phyloP scores from a whole-genome alignment of 1,140 invertebrate species.

The Lepidurus couesii region DNA sequence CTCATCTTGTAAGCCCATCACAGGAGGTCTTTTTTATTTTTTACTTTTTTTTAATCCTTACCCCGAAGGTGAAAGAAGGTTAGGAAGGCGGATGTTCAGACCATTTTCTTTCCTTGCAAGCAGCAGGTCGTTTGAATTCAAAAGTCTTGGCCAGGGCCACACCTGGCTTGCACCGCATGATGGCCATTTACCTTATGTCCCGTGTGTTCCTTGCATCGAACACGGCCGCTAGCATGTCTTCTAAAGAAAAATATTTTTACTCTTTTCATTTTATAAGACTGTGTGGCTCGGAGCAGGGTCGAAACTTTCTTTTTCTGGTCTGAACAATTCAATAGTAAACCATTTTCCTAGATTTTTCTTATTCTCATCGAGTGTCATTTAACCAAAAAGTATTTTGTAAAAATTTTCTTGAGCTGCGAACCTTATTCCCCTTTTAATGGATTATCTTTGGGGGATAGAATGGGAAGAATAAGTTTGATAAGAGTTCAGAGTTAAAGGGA shows the following conservation, averaged over 20 bases:
- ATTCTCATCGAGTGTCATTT: too few species aligned
- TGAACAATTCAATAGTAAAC: too few species aligned
- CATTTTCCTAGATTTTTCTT: too few species aligned
- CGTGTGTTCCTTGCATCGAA: not conserved
- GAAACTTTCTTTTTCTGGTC: too few species aligned
- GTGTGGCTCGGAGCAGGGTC: not conserved
- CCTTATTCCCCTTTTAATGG: not conserved
- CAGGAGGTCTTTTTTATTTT: not conserved
- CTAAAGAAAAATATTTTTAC: not conserved
- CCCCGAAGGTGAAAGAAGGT: conserved; percentile 16
- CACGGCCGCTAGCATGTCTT: not conserved
- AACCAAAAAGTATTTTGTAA: not conserved
- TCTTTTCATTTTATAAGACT: not conserved
- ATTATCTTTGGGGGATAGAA: too few species aligned
- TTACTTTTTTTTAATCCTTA: not conserved
- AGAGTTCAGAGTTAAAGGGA: not conserved
- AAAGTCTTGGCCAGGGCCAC: not conserved
- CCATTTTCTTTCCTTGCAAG: conserved; percentile 14
- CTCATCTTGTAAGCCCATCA: conserved; percentile 5
- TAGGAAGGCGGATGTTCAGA: not conserved
- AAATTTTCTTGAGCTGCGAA: not conserved
- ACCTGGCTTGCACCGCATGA: conserved; percentile 10
- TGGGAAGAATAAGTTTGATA: not conserved
- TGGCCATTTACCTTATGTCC: conserved; percentile 17
- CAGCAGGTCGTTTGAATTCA: conserved; percentile 21